Evolutionary conservation across 2,888 invertebrate genomes (phyloP), one percentile per base, ranked within the genome.

Genomic region (Ctenicera cuprea): DNA sequence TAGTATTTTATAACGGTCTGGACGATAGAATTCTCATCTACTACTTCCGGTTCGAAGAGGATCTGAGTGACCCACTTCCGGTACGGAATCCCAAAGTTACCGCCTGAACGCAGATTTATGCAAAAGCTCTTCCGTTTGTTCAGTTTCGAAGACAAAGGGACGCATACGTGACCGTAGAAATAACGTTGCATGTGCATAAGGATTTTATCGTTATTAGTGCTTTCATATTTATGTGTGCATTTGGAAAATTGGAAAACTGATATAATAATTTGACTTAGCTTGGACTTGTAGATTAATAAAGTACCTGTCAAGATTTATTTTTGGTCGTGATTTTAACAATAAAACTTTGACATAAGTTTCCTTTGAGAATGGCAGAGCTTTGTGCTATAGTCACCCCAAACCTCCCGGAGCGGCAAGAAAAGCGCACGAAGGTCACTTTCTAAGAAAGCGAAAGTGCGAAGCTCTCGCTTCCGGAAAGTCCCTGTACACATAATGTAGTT

Each of bases 11-110:
- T 73, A 73, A 67, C 54, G 65, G 57, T 43, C 57, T 67, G 65
- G 43, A 57, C 67, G 26, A 63, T 54, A 73, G 62, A 67, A 67
- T 66, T 62, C 54, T 67, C 67, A 68, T 68, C 45, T 65, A 71
- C 73, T 63, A 52, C 63, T 68, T 67, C 63, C 73, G 37, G 67
- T 14, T 52, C 43, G 62, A 67, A 61, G 66, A 68, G 61, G 59
- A 68, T 68, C 62, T 63, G 38, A 73, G 73, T 73, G 73, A 73
- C 73, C 73, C 68, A 73, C 62, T 73, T 73, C 73, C 67, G 61
- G 18, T 41, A 33, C 18, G 38, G 61, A 72, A 72, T 72, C 61
- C 67, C 33, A 54, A 63, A 73, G 63, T 73, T 30, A 43, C 45
- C 67, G 67, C 33, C 73, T 41, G 26, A 66, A 67, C 67, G 38